Evolutionary conservation across 2,888 invertebrate species (phyloP).

Genomic region (Phyto melanocephala): DNA sequence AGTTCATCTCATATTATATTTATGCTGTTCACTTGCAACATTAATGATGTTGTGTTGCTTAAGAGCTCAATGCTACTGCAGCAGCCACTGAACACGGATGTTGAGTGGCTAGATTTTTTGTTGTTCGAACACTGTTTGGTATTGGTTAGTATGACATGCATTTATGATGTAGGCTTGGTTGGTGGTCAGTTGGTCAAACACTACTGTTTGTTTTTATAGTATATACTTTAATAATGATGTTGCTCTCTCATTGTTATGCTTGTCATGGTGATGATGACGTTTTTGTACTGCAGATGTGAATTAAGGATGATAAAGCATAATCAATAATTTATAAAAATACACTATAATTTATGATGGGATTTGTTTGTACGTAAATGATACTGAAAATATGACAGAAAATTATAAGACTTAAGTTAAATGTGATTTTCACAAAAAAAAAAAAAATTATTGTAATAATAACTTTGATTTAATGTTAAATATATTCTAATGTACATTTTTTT

Average conservation of each 20-base stretch:
- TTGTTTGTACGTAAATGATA: not conserved
- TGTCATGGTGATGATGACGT: slow-evolving; percentile 22
- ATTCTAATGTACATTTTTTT: no score
- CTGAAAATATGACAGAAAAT: not conserved
- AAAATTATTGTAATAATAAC: no score
- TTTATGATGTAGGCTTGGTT: not conserved
- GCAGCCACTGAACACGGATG: not conserved
- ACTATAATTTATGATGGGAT: not conserved
- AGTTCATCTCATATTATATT: not conserved
- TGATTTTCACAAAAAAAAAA: no score
- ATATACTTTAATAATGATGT: slow-evolving; percentile 16
- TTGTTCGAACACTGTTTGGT: not conserved
- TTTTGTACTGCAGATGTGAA: not conserved
- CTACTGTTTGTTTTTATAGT: not conserved
- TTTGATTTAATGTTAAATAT: no score
- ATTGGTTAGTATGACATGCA: not conserved
- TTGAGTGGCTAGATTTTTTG: not conserved
- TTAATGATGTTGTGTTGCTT: slow-evolving; percentile 17
- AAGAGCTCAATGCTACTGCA: not conserved
- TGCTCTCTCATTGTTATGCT: slow-evolving; percentile 1
- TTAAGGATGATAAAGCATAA: slow-evolving; percentile 1
- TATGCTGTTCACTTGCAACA: not conserved
- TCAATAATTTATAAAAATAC: slow-evolving; percentile 10
- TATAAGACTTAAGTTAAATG: no score
- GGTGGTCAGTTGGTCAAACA: not conserved